phyloP scores from a whole-genome alignment of 2,113 vertebrate genomes.

The Nothobranchius kuhntae region DNA sequence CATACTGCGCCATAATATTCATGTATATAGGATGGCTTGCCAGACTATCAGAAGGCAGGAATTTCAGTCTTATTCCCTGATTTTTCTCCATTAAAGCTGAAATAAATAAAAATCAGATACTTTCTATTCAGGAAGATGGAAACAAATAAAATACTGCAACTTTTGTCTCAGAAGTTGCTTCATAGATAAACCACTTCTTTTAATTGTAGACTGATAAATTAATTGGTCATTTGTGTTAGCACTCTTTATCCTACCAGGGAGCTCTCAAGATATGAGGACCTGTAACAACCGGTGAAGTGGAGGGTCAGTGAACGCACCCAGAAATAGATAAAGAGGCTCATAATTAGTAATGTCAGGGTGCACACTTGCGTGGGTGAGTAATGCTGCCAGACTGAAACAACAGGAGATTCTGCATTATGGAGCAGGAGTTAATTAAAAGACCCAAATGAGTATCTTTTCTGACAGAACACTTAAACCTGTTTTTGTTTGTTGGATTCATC shows the following conservation, averaged over 20 bases:
- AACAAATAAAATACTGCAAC: background rate
- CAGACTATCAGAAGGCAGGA: too few species aligned
- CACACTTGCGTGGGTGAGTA: slow-evolving; percentile 18
- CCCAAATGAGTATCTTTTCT: slow-evolving; percentile 4
- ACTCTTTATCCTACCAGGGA: background rate
- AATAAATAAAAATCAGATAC: background rate
- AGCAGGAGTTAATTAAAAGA: slow-evolving; percentile 66
- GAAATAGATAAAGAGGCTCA: slow-evolving; percentile 57
- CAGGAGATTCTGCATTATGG: slow-evolving; percentile 40
- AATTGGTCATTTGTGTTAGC: slow-evolving; percentile 15
- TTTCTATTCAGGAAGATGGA: background rate
- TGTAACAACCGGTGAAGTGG: slow-evolving; percentile 20
- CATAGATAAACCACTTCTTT: slow-evolving; percentile 3
- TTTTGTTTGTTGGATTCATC: background rate
- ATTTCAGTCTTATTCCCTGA: too few species aligned
- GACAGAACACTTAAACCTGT: slow-evolving; percentile 41
- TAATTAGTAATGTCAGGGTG: slow-evolving; percentile 52
- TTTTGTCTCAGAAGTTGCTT: slow-evolving; percentile 1
- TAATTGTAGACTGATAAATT: slow-evolving; percentile 11
- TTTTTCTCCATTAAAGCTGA: too few species aligned
- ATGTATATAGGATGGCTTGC: too few species aligned
- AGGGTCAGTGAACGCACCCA: slow-evolving; percentile 24
- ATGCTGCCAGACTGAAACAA: slow-evolving; percentile 1
- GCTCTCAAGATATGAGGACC: slow-evolving; percentile 7
- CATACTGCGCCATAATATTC: too few species aligned